Base-by-base conservation (phyloP, 2,888 invertebrate genomes). In the Yponomeuta cagnagella region DNA sequence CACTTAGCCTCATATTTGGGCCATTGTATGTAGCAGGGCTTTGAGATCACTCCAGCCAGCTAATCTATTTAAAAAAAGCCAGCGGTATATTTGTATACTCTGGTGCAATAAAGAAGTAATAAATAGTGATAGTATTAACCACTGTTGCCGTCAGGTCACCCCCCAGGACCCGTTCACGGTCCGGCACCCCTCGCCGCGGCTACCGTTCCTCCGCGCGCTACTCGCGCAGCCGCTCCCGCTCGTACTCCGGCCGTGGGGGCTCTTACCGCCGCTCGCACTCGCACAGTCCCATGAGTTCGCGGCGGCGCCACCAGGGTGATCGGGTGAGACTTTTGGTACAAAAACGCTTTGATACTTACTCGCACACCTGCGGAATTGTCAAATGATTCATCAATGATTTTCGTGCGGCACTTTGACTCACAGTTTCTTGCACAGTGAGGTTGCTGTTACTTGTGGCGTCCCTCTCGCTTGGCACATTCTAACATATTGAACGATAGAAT, bases 281-380 rank as follows among this genome's bases (percentile, higher is more conserved):
- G 73, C 94, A 95, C 81, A 96, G 96, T 82, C 97, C 97, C 37
- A 96, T 96, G 96, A 96, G 97, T 58, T 95, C 95, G 75, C 93
- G 97, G 73, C 93, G 96, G 77, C 93, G 97, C 67, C 97, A 97
- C 85, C 90, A 94, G 73, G 96, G 96, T 74, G 96, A 95, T 82
- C 93, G 97, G 87, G 94, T 94, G 89, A 92, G 88, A 74, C 69
- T 69, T 43, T 52, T 71, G 71, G 71, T 71, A 71, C 68, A 58
- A 31, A 70, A 66, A 68, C 67, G 66, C 31, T 66, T 52, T 48
- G 15, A 58, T 58, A 58, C 52, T 58, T 15, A 58, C 52, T 58
- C 52, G 52, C 52, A 58, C 52, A 58, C 52, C 15, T 58, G 52
- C 52, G 52, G 52, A 58, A 58, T 15, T 58, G 3, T 58, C 52